phyloP scores from a whole-genome alignment of 1,140 invertebrate species.

The Plectus sambesii region DNA sequence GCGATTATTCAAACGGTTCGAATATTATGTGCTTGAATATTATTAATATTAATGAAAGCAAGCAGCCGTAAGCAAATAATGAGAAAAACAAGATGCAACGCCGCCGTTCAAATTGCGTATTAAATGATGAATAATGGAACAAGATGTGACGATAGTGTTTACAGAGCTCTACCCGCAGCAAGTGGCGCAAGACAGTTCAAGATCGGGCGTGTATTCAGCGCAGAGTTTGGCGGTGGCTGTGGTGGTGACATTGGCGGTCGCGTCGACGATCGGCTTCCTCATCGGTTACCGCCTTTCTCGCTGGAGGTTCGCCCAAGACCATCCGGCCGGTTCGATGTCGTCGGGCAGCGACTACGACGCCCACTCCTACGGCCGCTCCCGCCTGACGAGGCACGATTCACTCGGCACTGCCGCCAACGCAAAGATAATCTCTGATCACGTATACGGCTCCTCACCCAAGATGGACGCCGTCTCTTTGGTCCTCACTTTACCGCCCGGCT shows the following conservation, averaged over 20 bases:
- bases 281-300: conserved; percentile 38
- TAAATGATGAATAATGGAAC: too few relatives aligned
- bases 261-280: neutral
- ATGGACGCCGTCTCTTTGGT: conserved; percentile 38
- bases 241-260: neutral
- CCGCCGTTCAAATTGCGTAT: too few relatives aligned
- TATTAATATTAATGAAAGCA: too few relatives aligned
- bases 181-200: neutral
- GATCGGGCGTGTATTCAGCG: conserved; percentile 16
- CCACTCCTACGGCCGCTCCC: conserved; percentile 21
- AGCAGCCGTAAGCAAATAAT: too few relatives aligned
- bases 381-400: conserved; percentile 40
- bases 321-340: conserved; percentile 26
- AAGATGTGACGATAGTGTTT: too few relatives aligned
- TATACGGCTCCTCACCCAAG: conserved; percentile 18
- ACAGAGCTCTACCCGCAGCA: neutral
- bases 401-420: conserved; percentile 22
- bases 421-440: conserved; percentile 14
- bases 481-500: conserved; percentile 22
- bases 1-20: too few relatives aligned
- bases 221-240: neutral
- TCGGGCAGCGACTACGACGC: conserved; percentile 36
- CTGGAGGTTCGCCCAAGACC: conserved; percentile 26
- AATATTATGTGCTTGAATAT: too few relatives aligned
- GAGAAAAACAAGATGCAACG: too few relatives aligned